Percentiles rank a stretch among this genome's conserved stretches.
Conservation (phyloP, 2,888 invertebrate genomes). For the Drosophila meridiana region DNA sequence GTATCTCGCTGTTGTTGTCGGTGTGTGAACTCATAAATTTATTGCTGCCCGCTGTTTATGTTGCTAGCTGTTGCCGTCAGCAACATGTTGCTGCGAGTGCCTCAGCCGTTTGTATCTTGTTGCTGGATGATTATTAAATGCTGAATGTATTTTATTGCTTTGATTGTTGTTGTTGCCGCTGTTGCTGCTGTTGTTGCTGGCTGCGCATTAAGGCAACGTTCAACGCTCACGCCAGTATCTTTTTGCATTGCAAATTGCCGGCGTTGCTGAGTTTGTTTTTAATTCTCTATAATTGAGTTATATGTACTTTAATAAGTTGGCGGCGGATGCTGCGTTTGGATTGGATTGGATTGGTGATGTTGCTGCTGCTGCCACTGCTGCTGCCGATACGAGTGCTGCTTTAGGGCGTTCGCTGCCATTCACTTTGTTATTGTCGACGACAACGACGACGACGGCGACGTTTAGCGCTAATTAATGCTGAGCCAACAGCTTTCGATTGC, state of each 20-base stretch:
- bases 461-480: conserved; percentile 80
- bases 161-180: conserved; percentile 59
- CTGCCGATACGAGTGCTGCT: conserved; percentile 45
- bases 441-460: conserved; percentile 56
- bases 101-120: conserved; percentile 16
- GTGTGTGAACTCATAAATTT: conserved; percentile 76
- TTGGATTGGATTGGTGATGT: conserved; percentile 31
- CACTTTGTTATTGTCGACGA: conserved; percentile 40
- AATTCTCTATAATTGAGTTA: conserved; percentile 81
- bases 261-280: conserved; percentile 79
- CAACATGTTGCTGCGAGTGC: conserved; percentile 18
- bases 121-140: conserved; percentile 75
- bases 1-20: conserved; percentile 51
- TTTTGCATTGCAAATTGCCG: conserved; percentile 77
- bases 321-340: conserved; percentile 69
- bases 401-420: conserved; percentile 57
- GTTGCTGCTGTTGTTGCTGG: conserved; percentile 27
- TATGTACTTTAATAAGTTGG: conserved; percentile 80
- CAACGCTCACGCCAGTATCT: conserved; percentile 37
- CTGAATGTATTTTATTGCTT: conserved; percentile 78
- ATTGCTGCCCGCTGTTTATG: conserved; percentile 43
- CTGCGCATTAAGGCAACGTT: conserved; percentile 26
- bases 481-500: conserved; percentile 75
- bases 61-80: conserved; percentile 21
- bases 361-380: conserved; percentile 34